Percentiles rank a stretch among this genome's conserved stretches.
phyloP scores from a whole-genome alignment of 2,797 vertebrate genomes.

The Rhynchonycteris naso region DNA sequence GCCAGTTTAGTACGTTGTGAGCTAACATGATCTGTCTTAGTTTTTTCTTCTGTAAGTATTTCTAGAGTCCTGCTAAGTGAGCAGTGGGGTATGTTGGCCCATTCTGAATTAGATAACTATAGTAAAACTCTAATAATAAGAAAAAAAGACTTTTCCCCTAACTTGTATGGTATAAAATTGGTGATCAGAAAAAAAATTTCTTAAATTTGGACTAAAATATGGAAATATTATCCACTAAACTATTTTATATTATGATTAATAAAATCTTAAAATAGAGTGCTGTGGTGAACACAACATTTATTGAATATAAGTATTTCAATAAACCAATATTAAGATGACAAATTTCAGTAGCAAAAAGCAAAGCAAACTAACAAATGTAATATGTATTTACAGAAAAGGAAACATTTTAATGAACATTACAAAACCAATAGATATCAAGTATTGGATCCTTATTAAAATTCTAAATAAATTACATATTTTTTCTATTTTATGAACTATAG shows the following conservation, averaged over 20 bases:
- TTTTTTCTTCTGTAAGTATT: constrained; percentile 34
- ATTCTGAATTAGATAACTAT: background rate
- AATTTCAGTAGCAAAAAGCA: constrained; percentile 14
- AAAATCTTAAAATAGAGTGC: background rate
- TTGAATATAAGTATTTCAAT: background rate
- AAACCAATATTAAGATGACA: constrained; percentile 4
- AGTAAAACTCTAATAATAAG: constrained; percentile 31
- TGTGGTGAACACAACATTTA: background rate
- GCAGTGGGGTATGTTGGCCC: background rate
- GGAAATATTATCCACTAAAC: background rate
- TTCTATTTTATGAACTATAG: constrained; percentile 10
- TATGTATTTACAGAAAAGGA: background rate
- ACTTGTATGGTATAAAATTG: constrained; percentile 14
- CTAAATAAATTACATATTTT: background rate
- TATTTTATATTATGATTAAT: constrained; percentile 13
- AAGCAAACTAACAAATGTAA: background rate
- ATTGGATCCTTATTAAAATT: background rate
- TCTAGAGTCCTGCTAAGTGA: background rate
- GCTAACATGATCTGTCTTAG: background rate
- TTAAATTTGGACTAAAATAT: background rate
- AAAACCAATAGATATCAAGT: constrained; percentile 3
- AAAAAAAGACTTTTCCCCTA: background rate
- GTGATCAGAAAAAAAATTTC: background rate
- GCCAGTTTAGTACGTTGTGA: background rate
- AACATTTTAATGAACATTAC: constrained; percentile 30